phyloP scores from a whole-genome alignment of 2,888 invertebrate genomes.

The Noctua janthina region DNA sequence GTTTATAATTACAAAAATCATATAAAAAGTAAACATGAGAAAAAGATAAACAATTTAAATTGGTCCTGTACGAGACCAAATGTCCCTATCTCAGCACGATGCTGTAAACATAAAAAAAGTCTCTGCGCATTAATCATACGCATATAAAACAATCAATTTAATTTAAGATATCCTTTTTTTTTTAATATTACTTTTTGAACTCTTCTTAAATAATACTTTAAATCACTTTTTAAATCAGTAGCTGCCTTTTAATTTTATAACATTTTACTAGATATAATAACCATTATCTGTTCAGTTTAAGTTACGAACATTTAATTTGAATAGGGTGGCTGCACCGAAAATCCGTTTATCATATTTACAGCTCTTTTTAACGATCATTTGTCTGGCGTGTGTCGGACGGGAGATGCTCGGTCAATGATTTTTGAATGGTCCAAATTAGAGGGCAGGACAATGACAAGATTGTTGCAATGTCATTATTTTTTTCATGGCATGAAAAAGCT shows the following conservation, averaged over 20 bases:
- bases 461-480: slow-evolving; percentile 15
- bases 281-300: slow-evolving; percentile 21
- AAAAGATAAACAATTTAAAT: too few species aligned
- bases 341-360: slow-evolving; percentile 47
- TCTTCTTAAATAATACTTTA: neutral
- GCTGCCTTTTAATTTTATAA: neutral
- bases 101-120: too few species aligned
- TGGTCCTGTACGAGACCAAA: too few species aligned
- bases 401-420: slow-evolving; percentile 45
- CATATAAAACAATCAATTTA: too few species aligned
- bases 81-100: too few species aligned
- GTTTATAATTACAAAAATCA: too few species aligned
- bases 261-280: slow-evolving; percentile 8
- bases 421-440: slow-evolving; percentile 27
- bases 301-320: slow-evolving; percentile 15
- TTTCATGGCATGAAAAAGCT: neutral
- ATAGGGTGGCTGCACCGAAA: slow-evolving; percentile 21
- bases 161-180: too few species aligned
- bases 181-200: neutral
- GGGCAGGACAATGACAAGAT: slow-evolving; percentile 35
- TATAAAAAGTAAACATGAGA: too few species aligned
- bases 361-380: slow-evolving; percentile 41
- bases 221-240: neutral
- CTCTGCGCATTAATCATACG: too few species aligned
- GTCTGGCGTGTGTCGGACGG: slow-evolving; percentile 28